phyloP scores from a whole-genome alignment of 2,113 vertebrate genomes.

The Chiloscyllium plagiosum region DNA sequence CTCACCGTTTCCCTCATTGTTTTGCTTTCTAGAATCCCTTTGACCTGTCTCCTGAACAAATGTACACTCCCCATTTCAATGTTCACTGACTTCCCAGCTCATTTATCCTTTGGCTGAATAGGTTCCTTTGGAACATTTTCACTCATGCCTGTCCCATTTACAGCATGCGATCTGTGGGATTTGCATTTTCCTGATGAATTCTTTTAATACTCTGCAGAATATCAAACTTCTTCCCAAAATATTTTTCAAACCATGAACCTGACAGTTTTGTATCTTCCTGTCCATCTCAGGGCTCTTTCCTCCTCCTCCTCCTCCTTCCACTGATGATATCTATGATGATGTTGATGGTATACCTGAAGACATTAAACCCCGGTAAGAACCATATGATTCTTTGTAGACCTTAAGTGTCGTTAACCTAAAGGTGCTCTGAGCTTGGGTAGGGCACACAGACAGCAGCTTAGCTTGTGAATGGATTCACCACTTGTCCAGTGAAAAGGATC shows the following conservation, averaged over 20 bases:
- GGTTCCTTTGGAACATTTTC: no score
- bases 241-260: not conserved
- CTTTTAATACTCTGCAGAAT: not conserved
- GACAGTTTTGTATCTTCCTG: conserved; percentile 38
- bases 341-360: conserved; percentile 59
- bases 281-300: conserved; percentile 58
- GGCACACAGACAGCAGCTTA: not conserved
- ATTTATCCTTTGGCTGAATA: not conserved
- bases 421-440: not conserved
- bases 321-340: conserved; percentile 79
- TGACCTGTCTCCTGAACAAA: not conserved
- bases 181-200: not conserved
- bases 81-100: not conserved
- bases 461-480: not conserved
- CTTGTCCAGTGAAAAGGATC: not conserved
- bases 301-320: conserved; percentile 54
- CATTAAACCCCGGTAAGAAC: conserved; percentile 57
- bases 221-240: not conserved
- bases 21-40: not conserved
- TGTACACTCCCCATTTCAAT: not conserved
- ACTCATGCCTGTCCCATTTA: not conserved
- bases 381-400: not conserved
- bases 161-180: not conserved
- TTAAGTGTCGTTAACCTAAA: not conserved
- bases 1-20: not conserved